Percentiles rank a stretch among this genome's conserved stretches.
These are phyloP conservation scores for Mamestra brassicae DNA, from an alignment of 2,888 invertebrate genomes.

Conservation along the genomic window DNA sequence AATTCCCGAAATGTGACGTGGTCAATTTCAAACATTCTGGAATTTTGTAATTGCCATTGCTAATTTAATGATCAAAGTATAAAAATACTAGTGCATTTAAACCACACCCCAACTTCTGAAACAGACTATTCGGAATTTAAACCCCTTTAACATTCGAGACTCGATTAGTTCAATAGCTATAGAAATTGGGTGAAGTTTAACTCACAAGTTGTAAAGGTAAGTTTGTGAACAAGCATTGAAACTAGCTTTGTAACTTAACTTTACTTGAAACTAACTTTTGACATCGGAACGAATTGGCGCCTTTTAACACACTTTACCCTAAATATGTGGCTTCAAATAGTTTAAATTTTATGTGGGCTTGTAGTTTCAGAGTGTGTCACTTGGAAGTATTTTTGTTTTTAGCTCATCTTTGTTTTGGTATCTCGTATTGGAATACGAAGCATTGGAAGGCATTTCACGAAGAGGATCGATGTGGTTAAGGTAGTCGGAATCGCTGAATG, in stretches of 20 bases:
- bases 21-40: no score
- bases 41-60: no score
- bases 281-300: slow-evolving; percentile 42
- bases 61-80: no score
- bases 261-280: slow-evolving; percentile 38
- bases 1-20: no score
- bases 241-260: slow-evolving; percentile 44
- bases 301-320: slow-evolving; percentile 23
- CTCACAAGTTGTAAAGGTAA: slow-evolving; percentile 35
- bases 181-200: slow-evolving; percentile 32
- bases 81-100: neutral
- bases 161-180: slow-evolving; percentile 44
- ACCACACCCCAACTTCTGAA: neutral
- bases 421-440: no score
- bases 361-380: no score
- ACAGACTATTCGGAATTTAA: slow-evolving; percentile 10
- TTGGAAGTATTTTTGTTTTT: no score
- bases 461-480: no score
- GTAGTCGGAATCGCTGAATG: no score
- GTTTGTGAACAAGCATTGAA: slow-evolving; percentile 40
- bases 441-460: no score
- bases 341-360: neutral
- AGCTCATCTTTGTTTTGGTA: no score
- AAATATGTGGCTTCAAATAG: slow-evolving; percentile 35
- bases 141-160: slow-evolving; percentile 13